These are phyloP conservation scores for Corvus hawaiiensis DNA, from an alignment of 2,113 vertebrate genomes.

Conservation along the genomic window DNA sequence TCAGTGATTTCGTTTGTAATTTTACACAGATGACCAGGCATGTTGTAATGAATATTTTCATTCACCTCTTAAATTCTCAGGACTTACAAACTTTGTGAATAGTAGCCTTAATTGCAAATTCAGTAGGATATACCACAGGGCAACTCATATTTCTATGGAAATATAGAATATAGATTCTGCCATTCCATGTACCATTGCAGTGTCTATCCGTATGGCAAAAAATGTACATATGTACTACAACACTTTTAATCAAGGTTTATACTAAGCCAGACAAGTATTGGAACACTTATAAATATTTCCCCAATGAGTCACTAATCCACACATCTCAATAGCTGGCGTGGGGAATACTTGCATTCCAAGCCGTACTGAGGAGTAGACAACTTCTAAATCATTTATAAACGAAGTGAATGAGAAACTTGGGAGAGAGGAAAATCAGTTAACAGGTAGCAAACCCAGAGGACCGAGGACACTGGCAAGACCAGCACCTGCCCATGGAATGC, in stretches of 20 bases:
- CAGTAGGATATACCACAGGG: not conserved
- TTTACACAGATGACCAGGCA: not conserved
- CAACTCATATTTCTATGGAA: not conserved
- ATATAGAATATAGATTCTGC: not conserved
- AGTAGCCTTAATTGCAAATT: not conserved
- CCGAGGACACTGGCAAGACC: too few relatives aligned
- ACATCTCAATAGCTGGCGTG: not conserved
- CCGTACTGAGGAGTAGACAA: not conserved
- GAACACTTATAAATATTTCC: slow-evolving; percentile 13
- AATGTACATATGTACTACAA: not conserved
- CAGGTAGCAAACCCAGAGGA: not conserved
- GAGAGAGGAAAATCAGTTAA: not conserved
- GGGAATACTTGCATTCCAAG: not conserved
- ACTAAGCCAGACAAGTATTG: not conserved
- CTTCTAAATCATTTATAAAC: not conserved
- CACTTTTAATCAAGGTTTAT: not conserved
- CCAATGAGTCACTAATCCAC: not conserved
- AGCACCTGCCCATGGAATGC: not conserved
- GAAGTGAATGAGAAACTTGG: not conserved
- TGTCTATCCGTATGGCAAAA: not conserved
- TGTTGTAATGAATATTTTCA: not conserved
- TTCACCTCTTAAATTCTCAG: not conserved
- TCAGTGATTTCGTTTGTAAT: not conserved
- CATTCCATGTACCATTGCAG: not conserved
- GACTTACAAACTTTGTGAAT: not conserved